A percentile compares a stretch with the other conserved stretches of the same genome.
These are phyloP conservation scores for Myotis davidii DNA, from an alignment of 2,113 vertebrate genomes.

Conservation along the genomic window DNA sequence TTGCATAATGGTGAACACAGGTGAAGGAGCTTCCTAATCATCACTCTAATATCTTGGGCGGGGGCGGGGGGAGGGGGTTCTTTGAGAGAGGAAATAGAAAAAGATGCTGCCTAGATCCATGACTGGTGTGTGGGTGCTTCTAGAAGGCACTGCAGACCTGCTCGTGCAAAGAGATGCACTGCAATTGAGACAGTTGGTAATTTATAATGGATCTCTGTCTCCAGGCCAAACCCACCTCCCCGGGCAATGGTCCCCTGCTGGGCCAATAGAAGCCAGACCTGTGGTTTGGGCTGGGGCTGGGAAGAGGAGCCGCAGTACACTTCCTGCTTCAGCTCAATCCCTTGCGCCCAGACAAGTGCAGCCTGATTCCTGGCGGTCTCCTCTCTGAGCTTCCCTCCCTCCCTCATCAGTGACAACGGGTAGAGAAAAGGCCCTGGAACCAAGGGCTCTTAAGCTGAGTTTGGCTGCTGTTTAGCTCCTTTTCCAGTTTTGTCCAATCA, in stretches of 20 bases:
- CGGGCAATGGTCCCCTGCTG: background rate
- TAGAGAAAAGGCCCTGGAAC: background rate
- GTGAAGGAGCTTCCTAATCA: background rate
- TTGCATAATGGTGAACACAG: background rate
- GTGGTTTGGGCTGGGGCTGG: background rate
- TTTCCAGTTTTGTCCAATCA: background rate
- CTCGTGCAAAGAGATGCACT: background rate
- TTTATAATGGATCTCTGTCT: background rate
- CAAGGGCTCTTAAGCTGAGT: background rate
- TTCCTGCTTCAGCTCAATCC: background rate
- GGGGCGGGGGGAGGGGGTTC: background rate
- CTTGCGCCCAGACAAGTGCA: background rate
- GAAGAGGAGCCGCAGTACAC: background rate
- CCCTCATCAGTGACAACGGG: background rate
- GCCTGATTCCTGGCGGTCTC: background rate
- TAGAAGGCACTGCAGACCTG: background rate
- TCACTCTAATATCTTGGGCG: background rate
- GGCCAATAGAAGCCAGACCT: background rate
- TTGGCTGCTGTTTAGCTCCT: background rate
- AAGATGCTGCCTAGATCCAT: background rate
- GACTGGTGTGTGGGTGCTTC: background rate
- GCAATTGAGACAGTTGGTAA: background rate
- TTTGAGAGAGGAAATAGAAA: background rate
- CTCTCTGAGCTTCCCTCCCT: background rate
- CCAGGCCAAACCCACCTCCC: background rate